phyloP scores from a whole-genome alignment of 2,888 invertebrate genomes.

The Sericinus montela region DNA sequence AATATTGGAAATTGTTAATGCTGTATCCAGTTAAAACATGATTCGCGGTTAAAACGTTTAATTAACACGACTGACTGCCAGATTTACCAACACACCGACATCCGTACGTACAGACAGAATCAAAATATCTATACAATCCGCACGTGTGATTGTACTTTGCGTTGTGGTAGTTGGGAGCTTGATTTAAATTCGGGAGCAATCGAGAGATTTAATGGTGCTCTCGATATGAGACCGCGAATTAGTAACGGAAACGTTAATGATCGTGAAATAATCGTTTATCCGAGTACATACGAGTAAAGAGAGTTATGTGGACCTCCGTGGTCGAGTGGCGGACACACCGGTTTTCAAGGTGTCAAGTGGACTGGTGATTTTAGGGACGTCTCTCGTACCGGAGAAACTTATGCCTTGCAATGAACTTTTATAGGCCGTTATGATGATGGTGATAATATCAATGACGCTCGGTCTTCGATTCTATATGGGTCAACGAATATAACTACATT shows the following conservation, averaged over 20 bases:
- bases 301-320: too few species aligned
- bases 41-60: conserved; percentile 55
- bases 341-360: too few species aligned
- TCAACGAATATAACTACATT: too few species aligned
- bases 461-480: too few species aligned
- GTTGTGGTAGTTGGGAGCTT: conserved; percentile 10
- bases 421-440: too few species aligned
- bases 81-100: conserved; percentile 47
- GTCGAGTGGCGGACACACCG: too few species aligned
- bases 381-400: too few species aligned
- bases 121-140: not conserved
- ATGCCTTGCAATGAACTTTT: too few species aligned
- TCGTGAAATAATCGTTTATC: not conserved
- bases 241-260: not conserved
- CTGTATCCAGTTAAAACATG: conserved; percentile 38
- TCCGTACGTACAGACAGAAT: conserved; percentile 20
- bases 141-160: conserved; percentile 14
- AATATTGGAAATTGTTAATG: not conserved
- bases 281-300: too few species aligned
- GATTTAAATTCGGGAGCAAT: conserved; percentile 15
- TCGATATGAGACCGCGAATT: not conserved
- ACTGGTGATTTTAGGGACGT: too few species aligned
- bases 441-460: too few species aligned
- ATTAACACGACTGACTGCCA: conserved; percentile 74
- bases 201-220: conserved; percentile 11